Base-by-base conservation (phyloP, 2,113 vertebrate genomes). In the Zosterops japonicus region DNA sequence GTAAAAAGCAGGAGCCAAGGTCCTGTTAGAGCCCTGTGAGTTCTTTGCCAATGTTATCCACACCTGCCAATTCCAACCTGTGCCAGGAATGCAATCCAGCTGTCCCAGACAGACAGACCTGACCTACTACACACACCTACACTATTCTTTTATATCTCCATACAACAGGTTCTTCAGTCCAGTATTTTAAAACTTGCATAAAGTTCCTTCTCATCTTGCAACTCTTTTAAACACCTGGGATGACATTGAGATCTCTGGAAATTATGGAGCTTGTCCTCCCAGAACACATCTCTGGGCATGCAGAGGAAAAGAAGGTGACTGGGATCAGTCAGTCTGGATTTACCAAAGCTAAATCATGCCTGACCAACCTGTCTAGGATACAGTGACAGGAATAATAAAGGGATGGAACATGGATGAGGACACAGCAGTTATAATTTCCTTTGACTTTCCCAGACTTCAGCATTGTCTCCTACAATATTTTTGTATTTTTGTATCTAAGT, bases 361-460 rank as follows among this genome's bases (percentile, higher is more conserved):
- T 92, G 89, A 93, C 80, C 39, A 55, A 55, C 42, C 52, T 36
- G 68, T 53, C 86, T 46, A 25, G 42, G 39, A 61, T 65, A 64
- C 72, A 86, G 70, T 28, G 71, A 90, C 69, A 70, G 95, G 53
- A 95, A 67, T 84, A 82, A 75, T 67, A 18, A 65, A 82, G 28
- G 22, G 52, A 68, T 63, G 78, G 75, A 67, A 78, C 4, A 17
- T 14, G 52, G 71, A 61, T n/a, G 47, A 92, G 47, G 21, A 56
- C 39, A 89, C 23, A 59, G 76, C 35, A 94, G 55, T 22, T 78
- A 14, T 47, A 41, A 69, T 39, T 72, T 56, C 35, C 28, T 20
- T 31, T 83, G 76, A 95, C 91, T 79, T 92, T 80, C 59, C 29
- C 55, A 77, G 83, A 53, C 68, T 86, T 88, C 53, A 74, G 70